Evolutionary conservation across 1,140 invertebrate genomes (phyloP), one percentile per base, ranked within the genome.

Genomic region (Asbolus verrucosus): DNA sequence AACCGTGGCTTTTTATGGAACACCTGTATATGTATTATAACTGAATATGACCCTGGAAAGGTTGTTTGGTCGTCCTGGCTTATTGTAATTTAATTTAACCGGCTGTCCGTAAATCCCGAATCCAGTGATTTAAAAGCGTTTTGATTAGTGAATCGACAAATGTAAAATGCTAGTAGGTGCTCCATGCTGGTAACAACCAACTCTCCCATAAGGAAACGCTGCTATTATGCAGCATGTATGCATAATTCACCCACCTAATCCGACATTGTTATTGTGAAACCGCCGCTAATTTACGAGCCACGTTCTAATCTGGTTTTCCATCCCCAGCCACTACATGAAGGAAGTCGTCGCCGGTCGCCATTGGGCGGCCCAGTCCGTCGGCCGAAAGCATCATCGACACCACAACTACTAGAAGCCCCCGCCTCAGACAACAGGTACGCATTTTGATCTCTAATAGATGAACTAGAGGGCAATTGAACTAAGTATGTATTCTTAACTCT

Each of bases 381-480:
- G 38, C 77, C 82, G 54, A 86, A 86, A 76, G 84, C 85, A 31
- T 85, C 84, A 59, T 86, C 84, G 65, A 87, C 85, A 8, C 85
- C 85, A 31, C 82, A 84, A 11, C 79, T 85, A 39, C 77, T 86
- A 33, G 83, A 85, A 69, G 67, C 71, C 3, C 70, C 66, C 19
- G 73, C 77, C 8, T 63, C 69, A 14, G 76, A 76, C 4, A 72
- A 69, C 33, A 78, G 77, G 77, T 80, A 74, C 11, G 5, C n/a
- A n/a, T 36, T 4, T 36, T 36, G 11, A 36, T 36, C 15, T 36
- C n/a, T n/a, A n/a, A 36, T 36, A n/a, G 11, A 3, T 2, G 11
- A 36, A 6, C 11, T 6, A 36, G 11, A 4, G 33, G 5, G 24
- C 24, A 3, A 27, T 27, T 27, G 8, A 27, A 27, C 24, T 27